Evolutionary conservation across 1,140 invertebrate genomes (phyloP).

Genomic region (Pteromalus puparum): DNA sequence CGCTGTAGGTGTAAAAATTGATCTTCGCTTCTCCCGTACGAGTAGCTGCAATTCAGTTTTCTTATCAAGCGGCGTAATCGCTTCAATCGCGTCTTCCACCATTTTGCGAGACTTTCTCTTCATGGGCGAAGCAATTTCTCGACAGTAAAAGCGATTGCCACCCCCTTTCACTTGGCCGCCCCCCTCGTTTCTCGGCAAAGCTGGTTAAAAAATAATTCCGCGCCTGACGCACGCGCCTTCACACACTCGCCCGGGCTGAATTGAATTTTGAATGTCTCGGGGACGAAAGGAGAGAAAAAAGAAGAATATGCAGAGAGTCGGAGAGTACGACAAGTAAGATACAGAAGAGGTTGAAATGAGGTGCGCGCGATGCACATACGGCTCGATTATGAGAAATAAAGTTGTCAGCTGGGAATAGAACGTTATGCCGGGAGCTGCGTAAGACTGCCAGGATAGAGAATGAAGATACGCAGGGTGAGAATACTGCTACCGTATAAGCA

Average conservation of each 20-base stretch:
- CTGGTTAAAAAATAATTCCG: slow-evolving; percentile 41
- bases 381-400: slow-evolving; percentile 68
- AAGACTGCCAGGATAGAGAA: slow-evolving; percentile 49
- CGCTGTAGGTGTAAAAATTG: not conserved
- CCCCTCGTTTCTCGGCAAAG: not conserved
- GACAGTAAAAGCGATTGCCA: slow-evolving; percentile 20
- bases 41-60: not conserved
- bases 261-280: slow-evolving; percentile 37
- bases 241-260: not conserved
- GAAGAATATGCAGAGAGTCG: slow-evolving; percentile 2
- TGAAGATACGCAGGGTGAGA: slow-evolving; percentile 31
- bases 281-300: slow-evolving; percentile 9
- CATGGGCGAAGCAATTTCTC: slow-evolving; percentile 27
- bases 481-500: not conserved
- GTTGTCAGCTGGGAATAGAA: slow-evolving; percentile 54
- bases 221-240: not conserved
- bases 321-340: slow-evolving; percentile 36
- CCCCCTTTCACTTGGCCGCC: not conserved
- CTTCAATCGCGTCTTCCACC: not conserved
- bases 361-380: slow-evolving; percentile 7
- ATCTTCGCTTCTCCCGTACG: not conserved
- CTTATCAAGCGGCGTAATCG: not conserved
- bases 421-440: slow-evolving; percentile 47
- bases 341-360: slow-evolving; percentile 2
- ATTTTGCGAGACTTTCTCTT: not conserved